These are phyloP conservation scores for Tenthredo distinguenda DNA, from an alignment of 2,888 invertebrate genomes.

Conservation along the genomic window DNA sequence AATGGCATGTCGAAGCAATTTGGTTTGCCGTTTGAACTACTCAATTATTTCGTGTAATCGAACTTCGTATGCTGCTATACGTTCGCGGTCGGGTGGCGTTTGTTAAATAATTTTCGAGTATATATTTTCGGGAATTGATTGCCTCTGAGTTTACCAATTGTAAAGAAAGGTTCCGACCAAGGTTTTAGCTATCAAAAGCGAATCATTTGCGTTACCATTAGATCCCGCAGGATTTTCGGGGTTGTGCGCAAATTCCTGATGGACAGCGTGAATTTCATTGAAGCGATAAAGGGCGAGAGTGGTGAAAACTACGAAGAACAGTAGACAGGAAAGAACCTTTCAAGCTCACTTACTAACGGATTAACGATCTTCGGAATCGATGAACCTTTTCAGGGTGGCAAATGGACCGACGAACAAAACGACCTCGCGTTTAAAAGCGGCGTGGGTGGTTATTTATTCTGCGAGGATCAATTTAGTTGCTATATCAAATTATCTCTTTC, in stretches of 20 bases:
- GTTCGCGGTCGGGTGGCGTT: background rate
- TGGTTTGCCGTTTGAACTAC: background rate
- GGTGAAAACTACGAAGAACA: background rate
- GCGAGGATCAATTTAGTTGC: constrained; percentile 6
- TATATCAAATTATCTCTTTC: background rate
- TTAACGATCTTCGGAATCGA: constrained; percentile 14
- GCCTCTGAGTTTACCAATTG: background rate
- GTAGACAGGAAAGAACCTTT: background rate
- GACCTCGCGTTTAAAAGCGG: background rate
- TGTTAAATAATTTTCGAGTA: background rate
- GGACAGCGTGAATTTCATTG: background rate
- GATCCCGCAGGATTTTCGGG: background rate
- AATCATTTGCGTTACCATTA: background rate
- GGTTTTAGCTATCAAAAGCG: background rate
- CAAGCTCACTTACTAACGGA: constrained; percentile 19
- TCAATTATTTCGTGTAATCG: background rate
- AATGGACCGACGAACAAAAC: constrained; percentile 25
- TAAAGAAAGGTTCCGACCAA: background rate
- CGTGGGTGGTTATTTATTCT: background rate
- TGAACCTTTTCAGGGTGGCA: background rate
- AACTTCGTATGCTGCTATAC: background rate
- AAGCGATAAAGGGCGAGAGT: background rate
- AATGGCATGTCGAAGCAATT: background rate
- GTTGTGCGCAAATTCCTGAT: background rate
- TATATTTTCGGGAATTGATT: background rate